Evolutionary conservation across 2,113 vertebrate species (phyloP).

Genomic region (Psilopsiagon aymara): DNA sequence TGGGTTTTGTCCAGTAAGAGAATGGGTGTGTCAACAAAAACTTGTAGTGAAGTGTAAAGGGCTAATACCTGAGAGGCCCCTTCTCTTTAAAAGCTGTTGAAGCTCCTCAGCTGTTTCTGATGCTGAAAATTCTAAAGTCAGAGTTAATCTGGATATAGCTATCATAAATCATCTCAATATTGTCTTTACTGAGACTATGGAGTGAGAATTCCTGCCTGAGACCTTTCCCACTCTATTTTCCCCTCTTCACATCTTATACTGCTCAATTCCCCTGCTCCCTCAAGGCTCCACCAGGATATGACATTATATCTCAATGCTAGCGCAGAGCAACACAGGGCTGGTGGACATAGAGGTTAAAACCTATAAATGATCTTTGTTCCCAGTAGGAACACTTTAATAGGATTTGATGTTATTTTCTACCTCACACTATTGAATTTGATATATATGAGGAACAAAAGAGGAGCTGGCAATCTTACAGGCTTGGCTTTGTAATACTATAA

Average conservation of each 20-base stretch:
- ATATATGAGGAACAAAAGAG: fast-evolving
- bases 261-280: background rate
- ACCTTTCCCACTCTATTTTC: background rate
- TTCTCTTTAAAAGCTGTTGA: background rate
- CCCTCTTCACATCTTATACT: background rate
- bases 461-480: background rate
- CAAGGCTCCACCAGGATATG: background rate
- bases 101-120: background rate
- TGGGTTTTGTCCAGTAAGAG: background rate
- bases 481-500: background rate
- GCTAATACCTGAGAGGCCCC: background rate
- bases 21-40: background rate
- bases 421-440: background rate
- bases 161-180: background rate
- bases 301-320: background rate
- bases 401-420: background rate
- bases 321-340: background rate
- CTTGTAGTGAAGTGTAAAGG: background rate
- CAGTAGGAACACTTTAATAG: background rate
- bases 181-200: background rate
- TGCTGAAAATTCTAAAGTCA: background rate
- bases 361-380: background rate
- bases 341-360: background rate
- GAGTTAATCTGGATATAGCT: background rate
- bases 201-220: background rate